phyloP scores from a whole-genome alignment of 1,140 invertebrate genomes.

The Varroa destructor region DNA sequence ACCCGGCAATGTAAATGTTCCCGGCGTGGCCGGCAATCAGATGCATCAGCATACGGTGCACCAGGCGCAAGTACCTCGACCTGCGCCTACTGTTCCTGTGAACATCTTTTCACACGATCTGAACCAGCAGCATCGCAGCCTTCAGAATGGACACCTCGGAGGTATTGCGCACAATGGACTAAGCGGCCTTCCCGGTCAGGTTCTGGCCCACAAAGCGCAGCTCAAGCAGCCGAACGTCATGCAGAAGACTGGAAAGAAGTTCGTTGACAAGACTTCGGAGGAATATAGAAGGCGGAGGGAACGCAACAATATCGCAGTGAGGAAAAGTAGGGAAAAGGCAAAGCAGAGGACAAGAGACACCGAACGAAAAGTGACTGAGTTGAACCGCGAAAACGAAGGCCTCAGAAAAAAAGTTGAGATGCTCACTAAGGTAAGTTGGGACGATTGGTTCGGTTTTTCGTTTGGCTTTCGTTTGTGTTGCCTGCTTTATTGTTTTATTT shows the following conservation, averaged over 20 bases:
- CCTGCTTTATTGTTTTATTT: background rate
- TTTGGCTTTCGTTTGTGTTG: background rate
- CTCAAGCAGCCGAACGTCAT: constrained; percentile 27
- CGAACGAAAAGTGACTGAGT: constrained; percentile 78
- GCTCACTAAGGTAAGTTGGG: constrained; percentile 52
- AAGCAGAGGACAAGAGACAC: constrained; percentile 83
- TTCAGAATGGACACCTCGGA: constrained; percentile 27
- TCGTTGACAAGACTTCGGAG: constrained; percentile 71
- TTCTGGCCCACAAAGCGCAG: constrained; percentile 21
- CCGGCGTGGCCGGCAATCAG: background rate
- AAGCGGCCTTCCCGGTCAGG: constrained; percentile 23
- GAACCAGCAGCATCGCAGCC: constrained; percentile 25
- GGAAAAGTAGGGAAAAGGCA: constrained; percentile 90
- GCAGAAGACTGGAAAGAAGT: constrained; percentile 34
- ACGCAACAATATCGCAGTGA: constrained; percentile 89
- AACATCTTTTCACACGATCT: constrained; percentile 28
- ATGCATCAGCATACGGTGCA: constrained; percentile 25
- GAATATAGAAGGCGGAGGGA: constrained; percentile 81
- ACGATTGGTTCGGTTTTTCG: background rate
- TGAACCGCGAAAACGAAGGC: constrained; percentile 83
- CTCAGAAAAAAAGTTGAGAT: constrained; percentile 81
- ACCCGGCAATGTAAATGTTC: constrained; percentile 9
- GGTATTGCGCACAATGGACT: constrained; percentile 18
- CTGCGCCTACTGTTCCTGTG: constrained; percentile 26
- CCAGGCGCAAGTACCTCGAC: constrained; percentile 22